Evolutionary conservation across 2,113 vertebrate genomes (phyloP), one percentile per base, ranked within the genome.

Genomic region (Siphamia tubifer): DNA sequence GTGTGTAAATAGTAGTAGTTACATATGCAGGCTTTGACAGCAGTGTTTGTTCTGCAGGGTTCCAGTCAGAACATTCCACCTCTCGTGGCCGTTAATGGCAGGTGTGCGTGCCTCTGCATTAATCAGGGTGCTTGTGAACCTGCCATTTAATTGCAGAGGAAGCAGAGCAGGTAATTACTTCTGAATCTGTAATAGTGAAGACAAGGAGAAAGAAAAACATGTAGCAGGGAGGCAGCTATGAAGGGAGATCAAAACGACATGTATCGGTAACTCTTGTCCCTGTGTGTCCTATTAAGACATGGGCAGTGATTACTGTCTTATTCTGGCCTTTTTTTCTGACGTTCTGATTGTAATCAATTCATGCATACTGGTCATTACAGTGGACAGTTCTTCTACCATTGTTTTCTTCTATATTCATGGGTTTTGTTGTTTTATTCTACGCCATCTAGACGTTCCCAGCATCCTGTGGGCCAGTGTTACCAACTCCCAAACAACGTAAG

Each of bases 121-220:
- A 96, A 98, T 98, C 91, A 96, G 92, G 81, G 77, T 75, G 43
- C 82, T 92, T 92, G 60, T 81, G 87, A 94, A 94, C 94, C 79
- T 19, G 91, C 89, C 31, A 36, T 84, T 93, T 94, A 92, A 94
- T 93, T 91, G 72, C 89, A 92, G 88, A 94, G 94, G 93, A 97
- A 97, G 92, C 95, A 92, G 96, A 94, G 96, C 96, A 96, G 93
- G 93, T 96, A 96, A 96, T 98, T 96, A 93, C 94, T 78, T 91
- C 73, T 94, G 94, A 93, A 96, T 96, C 94, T 94, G 92, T 95
- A 95, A 96, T 94, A 94, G 90, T 60, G 85, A 88, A 92, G 70
- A 77, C 87, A 88, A 91, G 92, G 92, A 94, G 92, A 67, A 74
- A 77, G 45, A 80, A 70, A 86, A 75, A 82, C 55, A 78, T 1